phyloP scores from a whole-genome alignment of 2,797 vertebrate species.

The Rhinogobio ventralis region DNA sequence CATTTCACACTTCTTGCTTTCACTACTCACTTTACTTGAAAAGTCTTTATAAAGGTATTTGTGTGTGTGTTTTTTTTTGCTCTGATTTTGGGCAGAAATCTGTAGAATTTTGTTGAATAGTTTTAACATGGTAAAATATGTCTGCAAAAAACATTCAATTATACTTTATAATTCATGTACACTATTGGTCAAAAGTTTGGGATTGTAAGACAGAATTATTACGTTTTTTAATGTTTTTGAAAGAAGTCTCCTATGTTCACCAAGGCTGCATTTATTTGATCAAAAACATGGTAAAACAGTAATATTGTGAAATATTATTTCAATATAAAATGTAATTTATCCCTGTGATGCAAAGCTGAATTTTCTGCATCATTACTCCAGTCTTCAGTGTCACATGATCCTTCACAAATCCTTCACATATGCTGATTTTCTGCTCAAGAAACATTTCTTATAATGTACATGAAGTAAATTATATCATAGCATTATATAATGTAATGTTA shows the following conservation, averaged over 20 bases:
- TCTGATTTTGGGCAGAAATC: background rate
- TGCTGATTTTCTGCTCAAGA: background rate
- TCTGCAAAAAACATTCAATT: background rate
- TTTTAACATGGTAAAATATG: background rate
- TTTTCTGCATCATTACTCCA: background rate
- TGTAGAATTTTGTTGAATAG: background rate
- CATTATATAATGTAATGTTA: background rate
- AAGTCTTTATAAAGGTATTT: background rate
- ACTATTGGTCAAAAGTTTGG: background rate
- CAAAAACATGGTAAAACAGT: background rate
- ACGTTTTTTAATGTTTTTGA: background rate
- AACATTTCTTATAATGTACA: background rate
- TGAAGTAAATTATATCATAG: background rate
- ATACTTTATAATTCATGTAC: background rate
- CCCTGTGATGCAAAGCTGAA: background rate
- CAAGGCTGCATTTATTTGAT: background rate
- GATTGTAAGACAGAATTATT: no score
- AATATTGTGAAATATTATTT: background rate
- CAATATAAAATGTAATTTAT: background rate
- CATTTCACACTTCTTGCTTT: background rate
- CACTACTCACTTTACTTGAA: background rate
- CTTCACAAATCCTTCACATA: background rate
- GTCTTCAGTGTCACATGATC: background rate
- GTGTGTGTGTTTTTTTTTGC: background rate
- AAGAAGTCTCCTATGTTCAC: background rate